Conservation (phyloP, 1,140 invertebrate genomes). For the Lepidostoma basale region DNA sequence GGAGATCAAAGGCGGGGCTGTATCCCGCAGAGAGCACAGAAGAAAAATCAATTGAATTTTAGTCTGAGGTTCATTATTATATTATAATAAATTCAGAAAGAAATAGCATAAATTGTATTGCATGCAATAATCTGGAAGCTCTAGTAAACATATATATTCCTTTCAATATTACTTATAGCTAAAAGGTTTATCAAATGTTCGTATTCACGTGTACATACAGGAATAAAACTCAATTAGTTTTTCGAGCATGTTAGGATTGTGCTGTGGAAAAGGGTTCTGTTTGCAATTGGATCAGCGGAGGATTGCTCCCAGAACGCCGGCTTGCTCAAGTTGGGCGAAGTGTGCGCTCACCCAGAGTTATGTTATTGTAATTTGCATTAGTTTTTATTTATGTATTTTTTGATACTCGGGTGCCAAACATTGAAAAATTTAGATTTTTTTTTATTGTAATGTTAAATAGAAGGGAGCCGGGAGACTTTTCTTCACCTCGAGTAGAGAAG, state of each 20-base stretch:
- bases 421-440: conserved; percentile 31
- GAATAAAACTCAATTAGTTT: conserved; percentile 18
- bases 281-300: background rate
- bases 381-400: conserved; percentile 37
- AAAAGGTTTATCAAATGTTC: too few relatives aligned
- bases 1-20: background rate
- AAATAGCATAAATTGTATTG: background rate
- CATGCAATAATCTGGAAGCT: conserved; percentile 11
- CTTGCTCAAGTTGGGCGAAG: background rate
- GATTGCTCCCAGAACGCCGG: background rate
- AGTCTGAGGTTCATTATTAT: too few relatives aligned
- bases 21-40: background rate
- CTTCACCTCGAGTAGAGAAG: conserved; percentile 27
- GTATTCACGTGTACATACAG: conserved; percentile 23
- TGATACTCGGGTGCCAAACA: conserved; percentile 45
- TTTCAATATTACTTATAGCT: too few relatives aligned
- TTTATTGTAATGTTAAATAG: conserved; percentile 39
- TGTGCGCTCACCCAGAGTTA: conserved; percentile 10
- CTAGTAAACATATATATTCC: too few relatives aligned
- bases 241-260: conserved; percentile 14
- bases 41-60: background rate
- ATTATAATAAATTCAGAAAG: background rate
- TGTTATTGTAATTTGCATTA: conserved; percentile 14
- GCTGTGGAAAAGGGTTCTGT: conserved; percentile 17
- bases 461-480: conserved; percentile 40